Evolutionary conservation across 2,113 vertebrate genomes (phyloP).

Genomic region (Serilophus lunatus): DNA sequence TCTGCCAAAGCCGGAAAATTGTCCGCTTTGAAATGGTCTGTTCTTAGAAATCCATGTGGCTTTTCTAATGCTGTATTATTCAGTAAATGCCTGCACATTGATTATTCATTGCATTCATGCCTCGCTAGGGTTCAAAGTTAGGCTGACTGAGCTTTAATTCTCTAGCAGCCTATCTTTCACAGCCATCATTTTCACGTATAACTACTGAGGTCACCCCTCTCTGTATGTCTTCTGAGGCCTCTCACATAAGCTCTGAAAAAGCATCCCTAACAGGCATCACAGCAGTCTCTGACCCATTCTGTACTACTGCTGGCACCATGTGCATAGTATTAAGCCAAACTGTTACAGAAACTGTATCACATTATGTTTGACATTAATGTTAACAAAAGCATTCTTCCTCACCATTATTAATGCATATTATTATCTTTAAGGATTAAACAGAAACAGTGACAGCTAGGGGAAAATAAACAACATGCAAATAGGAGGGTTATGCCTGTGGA

Average conservation of each 20-base stretch:
- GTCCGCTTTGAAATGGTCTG: neutral
- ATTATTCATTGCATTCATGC: neutral
- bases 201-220: neutral
- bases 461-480: slow-evolving; percentile 12
- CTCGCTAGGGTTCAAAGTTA: neutral
- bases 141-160: neutral
- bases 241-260: neutral
- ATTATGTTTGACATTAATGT: neutral
- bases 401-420: neutral
- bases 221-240: neutral
- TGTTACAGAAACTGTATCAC: neutral
- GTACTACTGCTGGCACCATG: neutral
- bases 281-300: neutral
- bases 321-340: neutral
- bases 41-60: neutral
- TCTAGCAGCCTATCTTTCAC: neutral
- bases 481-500: neutral
- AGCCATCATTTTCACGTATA: neutral
- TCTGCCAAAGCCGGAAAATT: neutral
- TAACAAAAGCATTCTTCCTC: neutral
- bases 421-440: neutral
- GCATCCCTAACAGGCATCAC: neutral
- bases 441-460: neutral
- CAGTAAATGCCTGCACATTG: neutral
- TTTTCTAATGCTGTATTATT: neutral